These are phyloP conservation scores for Eolophus roseicapilla DNA, from an alignment of 2,113 vertebrate species.

Conservation along the genomic window DNA sequence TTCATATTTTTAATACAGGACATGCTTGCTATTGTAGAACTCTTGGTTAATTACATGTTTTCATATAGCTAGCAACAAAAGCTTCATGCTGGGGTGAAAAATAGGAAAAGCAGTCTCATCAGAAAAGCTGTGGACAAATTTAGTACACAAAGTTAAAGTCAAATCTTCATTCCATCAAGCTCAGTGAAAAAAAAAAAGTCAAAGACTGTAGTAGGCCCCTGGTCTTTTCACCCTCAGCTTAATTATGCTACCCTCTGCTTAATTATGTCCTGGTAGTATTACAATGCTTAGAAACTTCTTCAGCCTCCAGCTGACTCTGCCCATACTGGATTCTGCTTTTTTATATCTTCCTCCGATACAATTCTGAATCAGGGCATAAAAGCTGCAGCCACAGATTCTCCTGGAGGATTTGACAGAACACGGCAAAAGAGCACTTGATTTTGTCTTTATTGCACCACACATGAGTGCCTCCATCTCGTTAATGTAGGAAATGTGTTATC, in stretches of 20 bases:
- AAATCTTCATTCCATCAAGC: background rate
- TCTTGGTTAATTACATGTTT: background rate
- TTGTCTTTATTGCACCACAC: conserved; percentile 53
- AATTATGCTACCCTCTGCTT: background rate
- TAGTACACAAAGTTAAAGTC: background rate
- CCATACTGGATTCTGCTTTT: background rate
- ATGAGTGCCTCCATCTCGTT: conserved; percentile 52
- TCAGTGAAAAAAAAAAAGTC: too few species aligned
- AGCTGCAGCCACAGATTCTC: background rate
- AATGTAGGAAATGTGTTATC: conserved; percentile 56
- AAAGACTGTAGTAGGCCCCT: background rate
- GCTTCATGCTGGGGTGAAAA: background rate
- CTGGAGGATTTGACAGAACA: conserved; percentile 22
- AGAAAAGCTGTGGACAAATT: background rate
- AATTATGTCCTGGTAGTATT: background rate
- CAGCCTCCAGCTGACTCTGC: background rate
- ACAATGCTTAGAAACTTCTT: background rate
- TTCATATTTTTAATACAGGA: background rate
- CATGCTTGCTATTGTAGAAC: background rate
- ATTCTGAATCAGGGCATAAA: background rate
- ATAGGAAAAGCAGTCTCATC: background rate
- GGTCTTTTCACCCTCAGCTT: background rate
- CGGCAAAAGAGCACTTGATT: conserved; percentile 18
- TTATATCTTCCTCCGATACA: background rate
- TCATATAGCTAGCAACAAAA: background rate